Evolutionary conservation across 2,113 vertebrate species (phyloP).

Genomic region (Equus przewalskii): DNA sequence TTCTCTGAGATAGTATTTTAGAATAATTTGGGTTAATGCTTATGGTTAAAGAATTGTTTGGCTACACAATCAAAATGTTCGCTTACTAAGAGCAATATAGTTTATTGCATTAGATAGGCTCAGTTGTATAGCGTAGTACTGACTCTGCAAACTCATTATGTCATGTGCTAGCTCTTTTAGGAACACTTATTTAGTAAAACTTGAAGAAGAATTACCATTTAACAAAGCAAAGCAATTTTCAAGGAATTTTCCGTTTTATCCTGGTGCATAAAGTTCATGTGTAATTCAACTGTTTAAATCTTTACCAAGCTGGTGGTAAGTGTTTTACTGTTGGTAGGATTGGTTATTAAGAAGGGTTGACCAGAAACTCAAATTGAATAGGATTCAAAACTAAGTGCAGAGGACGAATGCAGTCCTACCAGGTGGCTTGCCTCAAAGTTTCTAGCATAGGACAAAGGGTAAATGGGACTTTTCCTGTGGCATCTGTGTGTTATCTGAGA

Average conservation of each 20-base stretch:
- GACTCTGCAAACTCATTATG: conserved; percentile 39
- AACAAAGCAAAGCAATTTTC: conserved; percentile 69
- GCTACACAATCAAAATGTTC: conserved; percentile 74
- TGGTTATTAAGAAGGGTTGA: neutral
- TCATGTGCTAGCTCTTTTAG: conserved; percentile 51
- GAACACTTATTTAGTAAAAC: conserved; percentile 58
- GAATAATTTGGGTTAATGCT: conserved; percentile 75
- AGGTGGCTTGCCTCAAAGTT: conserved; percentile 19
- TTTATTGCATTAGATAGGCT: conserved; percentile 71
- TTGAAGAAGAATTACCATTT: conserved; percentile 68
- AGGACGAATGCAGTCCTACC: conserved; percentile 1
- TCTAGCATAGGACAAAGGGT: neutral
- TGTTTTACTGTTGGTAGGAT: conserved; percentile 33
- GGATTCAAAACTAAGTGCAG: conserved; percentile 35
- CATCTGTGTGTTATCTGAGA: neutral
- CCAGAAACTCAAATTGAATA: conserved; percentile 40
- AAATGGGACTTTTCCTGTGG: conserved; percentile 23
- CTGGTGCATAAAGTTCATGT: neutral
- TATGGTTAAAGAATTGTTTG: conserved; percentile 69
- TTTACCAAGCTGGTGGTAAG: conserved; percentile 25
- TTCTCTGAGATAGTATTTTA: conserved; percentile 44
- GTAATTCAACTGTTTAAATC: conserved; percentile 55
- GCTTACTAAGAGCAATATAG: conserved; percentile 70
- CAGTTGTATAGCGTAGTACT: conserved; percentile 63
- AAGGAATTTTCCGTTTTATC: conserved; percentile 59